phyloP scores from a whole-genome alignment of 2,888 invertebrate species.

The Sphinx pinastri region DNA sequence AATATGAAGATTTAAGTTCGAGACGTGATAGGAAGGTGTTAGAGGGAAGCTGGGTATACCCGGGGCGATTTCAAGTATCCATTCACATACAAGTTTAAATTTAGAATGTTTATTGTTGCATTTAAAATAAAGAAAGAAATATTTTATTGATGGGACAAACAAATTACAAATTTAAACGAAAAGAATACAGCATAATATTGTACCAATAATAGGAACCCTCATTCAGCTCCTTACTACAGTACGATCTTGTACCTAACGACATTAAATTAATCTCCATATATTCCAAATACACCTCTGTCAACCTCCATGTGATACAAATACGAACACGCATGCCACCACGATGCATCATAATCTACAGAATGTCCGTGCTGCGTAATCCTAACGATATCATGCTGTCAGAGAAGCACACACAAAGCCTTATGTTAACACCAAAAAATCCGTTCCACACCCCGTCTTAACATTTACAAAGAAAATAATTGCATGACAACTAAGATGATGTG shows the following conservation, averaged over 20 bases:
- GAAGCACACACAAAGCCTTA: slow-evolving; percentile 22
- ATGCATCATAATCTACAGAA: slow-evolving; percentile 10
- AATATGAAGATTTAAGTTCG: neutral
- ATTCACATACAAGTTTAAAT: too few relatives aligned
- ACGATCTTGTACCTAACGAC: too few relatives aligned
- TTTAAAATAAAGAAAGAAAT: too few relatives aligned
- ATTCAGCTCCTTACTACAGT: too few relatives aligned
- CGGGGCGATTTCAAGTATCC: too few relatives aligned
- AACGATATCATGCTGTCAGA: slow-evolving; percentile 13
- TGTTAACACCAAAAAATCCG: slow-evolving; percentile 17
- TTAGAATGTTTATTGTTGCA: too few relatives aligned
- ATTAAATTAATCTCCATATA: neutral
- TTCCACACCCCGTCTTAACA: slow-evolving; percentile 14
- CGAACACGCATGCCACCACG: slow-evolving; percentile 3
- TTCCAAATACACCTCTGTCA: slow-evolving; percentile 10
- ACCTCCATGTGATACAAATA: slow-evolving; percentile 5
- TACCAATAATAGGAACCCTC: too few relatives aligned
- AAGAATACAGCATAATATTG: too few relatives aligned
- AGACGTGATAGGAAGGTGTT: too few relatives aligned
- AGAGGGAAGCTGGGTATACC: neutral
- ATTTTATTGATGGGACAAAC: too few relatives aligned
- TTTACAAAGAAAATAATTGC: neutral
- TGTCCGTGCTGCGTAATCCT: slow-evolving; percentile 1
- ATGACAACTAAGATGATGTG: slow-evolving; percentile 22
- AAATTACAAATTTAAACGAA: too few relatives aligned